Evolutionary conservation across 2,888 invertebrate genomes (phyloP).

Genomic region (Sphaerophoria rueppellii): DNA sequence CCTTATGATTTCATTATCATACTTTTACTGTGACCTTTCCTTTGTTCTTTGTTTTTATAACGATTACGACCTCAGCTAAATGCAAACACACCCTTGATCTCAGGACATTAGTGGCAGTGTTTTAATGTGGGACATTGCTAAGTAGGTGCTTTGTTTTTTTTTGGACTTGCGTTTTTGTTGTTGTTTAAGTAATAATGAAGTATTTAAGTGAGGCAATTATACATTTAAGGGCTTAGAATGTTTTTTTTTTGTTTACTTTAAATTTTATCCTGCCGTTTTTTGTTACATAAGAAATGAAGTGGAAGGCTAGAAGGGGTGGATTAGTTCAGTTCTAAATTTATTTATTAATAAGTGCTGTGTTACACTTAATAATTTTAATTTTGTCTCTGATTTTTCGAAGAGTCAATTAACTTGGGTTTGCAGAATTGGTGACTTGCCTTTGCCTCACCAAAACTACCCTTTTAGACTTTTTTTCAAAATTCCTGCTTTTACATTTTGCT

Average conservation of each 20-base stretch:
- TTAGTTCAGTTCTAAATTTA: not conserved
- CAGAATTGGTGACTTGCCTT: too few relatives aligned
- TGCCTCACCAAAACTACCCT: too few relatives aligned
- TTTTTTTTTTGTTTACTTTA: slow-evolving; percentile 31
- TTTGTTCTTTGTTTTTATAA: slow-evolving; percentile 49
- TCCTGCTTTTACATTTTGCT: too few relatives aligned
- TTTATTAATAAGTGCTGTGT: too few relatives aligned
- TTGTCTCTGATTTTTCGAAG: too few relatives aligned
- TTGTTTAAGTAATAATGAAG: slow-evolving; percentile 45
- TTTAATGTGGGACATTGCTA: slow-evolving; percentile 53
- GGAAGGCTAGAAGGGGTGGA: not conserved
- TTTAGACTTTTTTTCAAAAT: too few relatives aligned
- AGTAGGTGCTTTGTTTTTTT: slow-evolving; percentile 49
- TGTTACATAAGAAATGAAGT: not conserved
- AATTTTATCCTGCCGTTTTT: slow-evolving; percentile 27
- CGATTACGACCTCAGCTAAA: slow-evolving; percentile 24
- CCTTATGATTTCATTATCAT: slow-evolving; percentile 72
- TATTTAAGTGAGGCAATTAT: slow-evolving; percentile 45
- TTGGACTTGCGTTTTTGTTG: slow-evolving; percentile 36
- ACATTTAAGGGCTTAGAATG: not conserved
- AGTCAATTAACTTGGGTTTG: too few relatives aligned
- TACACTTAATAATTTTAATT: too few relatives aligned
- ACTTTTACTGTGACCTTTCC: slow-evolving; percentile 52
- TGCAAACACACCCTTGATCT: slow-evolving; percentile 49
- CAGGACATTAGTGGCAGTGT: slow-evolving; percentile 62